Conservation (phyloP, 2,888 invertebrate genomes). For the Lomographa bimaculata region DNA sequence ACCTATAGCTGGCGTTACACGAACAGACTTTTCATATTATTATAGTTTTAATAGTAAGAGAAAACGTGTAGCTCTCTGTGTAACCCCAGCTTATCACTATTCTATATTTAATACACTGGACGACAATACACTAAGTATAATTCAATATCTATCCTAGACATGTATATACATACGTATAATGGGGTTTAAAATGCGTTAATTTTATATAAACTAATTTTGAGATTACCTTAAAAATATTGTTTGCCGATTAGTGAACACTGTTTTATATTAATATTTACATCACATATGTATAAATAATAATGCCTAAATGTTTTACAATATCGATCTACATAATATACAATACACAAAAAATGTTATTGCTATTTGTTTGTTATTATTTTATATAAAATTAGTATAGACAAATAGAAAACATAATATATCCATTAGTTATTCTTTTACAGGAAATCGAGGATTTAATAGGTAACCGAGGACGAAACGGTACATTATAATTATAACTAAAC, state of each 20-base stretch:
- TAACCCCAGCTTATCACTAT: conserved; percentile 14
- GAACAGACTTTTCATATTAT: not conserved
- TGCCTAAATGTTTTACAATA: not conserved
- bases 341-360: no score
- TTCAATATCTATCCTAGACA: conserved; percentile 35
- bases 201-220: conserved; percentile 58
- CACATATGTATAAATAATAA: conserved; percentile 19
- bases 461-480: no score
- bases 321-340: not conserved
- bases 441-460: no score
- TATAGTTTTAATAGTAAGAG: no score
- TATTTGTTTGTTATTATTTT: no score
- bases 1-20: conserved; percentile 8
- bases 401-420: no score
- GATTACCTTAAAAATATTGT: conserved; percentile 46
- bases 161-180: conserved; percentile 35
- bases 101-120: conserved; percentile 29
- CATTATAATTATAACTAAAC: no score
- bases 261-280: conserved; percentile 49
- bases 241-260: conserved; percentile 57
- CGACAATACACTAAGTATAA: conserved; percentile 26
- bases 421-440: not conserved
- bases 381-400: no score
- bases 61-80: conserved; percentile 5
- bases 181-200: conserved; percentile 58